phyloP scores from a whole-genome alignment of 2,888 invertebrate genomes.

The Onthophagus sagittarius region DNA sequence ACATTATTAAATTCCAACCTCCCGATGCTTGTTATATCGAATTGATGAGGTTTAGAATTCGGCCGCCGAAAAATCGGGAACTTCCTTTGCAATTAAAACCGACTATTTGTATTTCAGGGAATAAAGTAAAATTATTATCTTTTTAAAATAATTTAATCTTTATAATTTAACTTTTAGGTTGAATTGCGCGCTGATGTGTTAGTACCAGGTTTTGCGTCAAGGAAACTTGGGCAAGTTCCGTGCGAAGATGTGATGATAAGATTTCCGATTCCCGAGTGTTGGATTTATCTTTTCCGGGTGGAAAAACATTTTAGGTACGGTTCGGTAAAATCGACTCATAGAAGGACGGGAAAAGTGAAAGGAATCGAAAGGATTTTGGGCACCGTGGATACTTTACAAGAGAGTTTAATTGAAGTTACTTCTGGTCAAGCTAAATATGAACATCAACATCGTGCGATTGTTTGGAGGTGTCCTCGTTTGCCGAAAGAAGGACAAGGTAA shows the following conservation, averaged over 20 bases:
- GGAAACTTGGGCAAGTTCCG: constrained; percentile 92
- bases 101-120: constrained; percentile 81
- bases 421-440: constrained; percentile 98
- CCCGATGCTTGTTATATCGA: constrained; percentile 98
- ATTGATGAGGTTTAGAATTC: constrained; percentile 90
- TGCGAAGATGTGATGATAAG: constrained; percentile 96
- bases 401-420: constrained; percentile 91
- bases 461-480: constrained; percentile 96
- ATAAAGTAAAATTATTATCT: constrained; percentile 57
- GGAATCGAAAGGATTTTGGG: constrained; percentile 90
- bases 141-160: not conserved
- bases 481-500: constrained; percentile 98
- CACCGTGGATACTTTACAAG: constrained; percentile 84
- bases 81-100: constrained; percentile 93
- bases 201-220: constrained; percentile 95
- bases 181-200: constrained; percentile 93
- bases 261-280: constrained; percentile 97
- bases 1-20: constrained; percentile 86
- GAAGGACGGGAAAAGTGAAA: constrained; percentile 84
- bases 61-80: constrained; percentile 93
- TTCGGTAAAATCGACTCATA: constrained; percentile 91
- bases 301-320: constrained; percentile 98
- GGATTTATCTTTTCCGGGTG: constrained; percentile 98
- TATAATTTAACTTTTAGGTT: constrained; percentile 54
- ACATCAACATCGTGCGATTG: constrained; percentile 94